These are phyloP conservation scores for Muntiacus muntjak DNA, from an alignment of 2,113 vertebrate species.

Conservation along the genomic window DNA sequence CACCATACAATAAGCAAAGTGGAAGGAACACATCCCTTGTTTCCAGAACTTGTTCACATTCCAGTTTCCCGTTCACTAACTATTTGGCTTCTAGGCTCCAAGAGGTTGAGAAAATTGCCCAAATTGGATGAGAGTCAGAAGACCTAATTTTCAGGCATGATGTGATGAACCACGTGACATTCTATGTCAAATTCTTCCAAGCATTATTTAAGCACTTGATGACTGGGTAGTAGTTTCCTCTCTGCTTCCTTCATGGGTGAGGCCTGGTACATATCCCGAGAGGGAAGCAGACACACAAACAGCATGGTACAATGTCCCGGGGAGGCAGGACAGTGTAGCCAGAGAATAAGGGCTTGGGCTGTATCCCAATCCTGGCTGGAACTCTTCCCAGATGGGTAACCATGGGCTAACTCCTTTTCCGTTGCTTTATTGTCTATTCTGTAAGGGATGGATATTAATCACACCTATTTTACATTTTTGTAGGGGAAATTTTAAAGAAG, in stretches of 20 bases:
- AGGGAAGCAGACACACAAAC: background rate
- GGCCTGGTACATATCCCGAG: background rate
- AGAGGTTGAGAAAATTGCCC: background rate
- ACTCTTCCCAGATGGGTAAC: background rate
- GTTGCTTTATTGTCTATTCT: background rate
- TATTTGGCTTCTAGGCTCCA: background rate
- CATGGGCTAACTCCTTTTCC: background rate
- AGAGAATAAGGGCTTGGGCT: background rate
- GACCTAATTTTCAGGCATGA: background rate
- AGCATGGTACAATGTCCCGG: rapidly evolving
- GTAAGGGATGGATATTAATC: background rate
- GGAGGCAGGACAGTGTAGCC: rapidly evolving
- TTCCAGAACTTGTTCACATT: background rate
- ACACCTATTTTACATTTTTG: background rate
- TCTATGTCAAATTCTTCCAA: background rate
- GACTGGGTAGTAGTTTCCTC: background rate
- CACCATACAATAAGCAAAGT: background rate
- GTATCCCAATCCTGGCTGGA: background rate
- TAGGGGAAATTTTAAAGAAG: background rate
- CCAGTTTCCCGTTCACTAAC: background rate
- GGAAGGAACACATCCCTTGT: background rate
- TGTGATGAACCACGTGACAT: background rate
- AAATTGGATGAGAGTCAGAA: background rate
- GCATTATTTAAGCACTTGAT: background rate
- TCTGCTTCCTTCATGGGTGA: background rate